A percentile compares a stretch with the other conserved stretches of the same genome.
These are phyloP conservation scores for Typhlichthys eigenmanni DNA, from an alignment of 2,797 vertebrate genomes.

Conservation along the genomic window DNA sequence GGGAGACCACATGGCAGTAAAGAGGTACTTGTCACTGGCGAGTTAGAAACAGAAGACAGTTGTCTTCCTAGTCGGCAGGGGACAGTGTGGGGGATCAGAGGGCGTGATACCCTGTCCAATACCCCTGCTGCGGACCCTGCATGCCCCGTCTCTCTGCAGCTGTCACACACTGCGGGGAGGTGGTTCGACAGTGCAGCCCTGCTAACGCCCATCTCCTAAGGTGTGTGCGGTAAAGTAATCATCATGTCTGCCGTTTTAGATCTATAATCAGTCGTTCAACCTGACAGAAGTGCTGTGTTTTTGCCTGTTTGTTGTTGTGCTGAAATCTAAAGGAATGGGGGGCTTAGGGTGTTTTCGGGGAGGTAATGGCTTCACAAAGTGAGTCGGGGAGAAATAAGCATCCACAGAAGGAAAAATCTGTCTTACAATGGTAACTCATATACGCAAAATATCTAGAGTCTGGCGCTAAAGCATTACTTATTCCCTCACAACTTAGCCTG, in stretches of 20 bases:
- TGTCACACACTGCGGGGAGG: slow-evolving; percentile 69
- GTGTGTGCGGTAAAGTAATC: slow-evolving; percentile 72
- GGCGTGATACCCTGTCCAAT: slow-evolving; percentile 72
- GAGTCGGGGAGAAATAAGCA: slow-evolving; percentile 69
- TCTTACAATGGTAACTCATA: slow-evolving; percentile 69
- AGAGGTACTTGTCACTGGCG: slow-evolving; percentile 75
- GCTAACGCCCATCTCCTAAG: slow-evolving; percentile 64
- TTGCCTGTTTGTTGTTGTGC: slow-evolving; percentile 53
- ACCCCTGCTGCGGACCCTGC: slow-evolving; percentile 67
- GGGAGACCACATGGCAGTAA: slow-evolving; percentile 71
- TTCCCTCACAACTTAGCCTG: slow-evolving; percentile 71
- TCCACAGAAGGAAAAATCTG: slow-evolving; percentile 58
- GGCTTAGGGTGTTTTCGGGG: slow-evolving; percentile 52
- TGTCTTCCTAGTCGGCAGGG: slow-evolving; percentile 72
- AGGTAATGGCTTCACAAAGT: slow-evolving; percentile 70
- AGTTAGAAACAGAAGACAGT: slow-evolving; percentile 67
- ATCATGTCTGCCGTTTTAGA: slow-evolving; percentile 70
- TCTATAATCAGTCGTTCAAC: slow-evolving; percentile 80
- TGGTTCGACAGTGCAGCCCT: slow-evolving; percentile 66
- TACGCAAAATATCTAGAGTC: slow-evolving; percentile 60
- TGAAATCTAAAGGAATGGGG: slow-evolving; percentile 54
- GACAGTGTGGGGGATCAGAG: slow-evolving; percentile 71
- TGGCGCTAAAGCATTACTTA: slow-evolving; percentile 69
- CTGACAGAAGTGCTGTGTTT: slow-evolving; percentile 67
- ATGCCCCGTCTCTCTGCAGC: slow-evolving; percentile 65